These are phyloP conservation scores for Struthio camelus DNA, from an alignment of 2,113 vertebrate genomes.

Conservation along the genomic window DNA sequence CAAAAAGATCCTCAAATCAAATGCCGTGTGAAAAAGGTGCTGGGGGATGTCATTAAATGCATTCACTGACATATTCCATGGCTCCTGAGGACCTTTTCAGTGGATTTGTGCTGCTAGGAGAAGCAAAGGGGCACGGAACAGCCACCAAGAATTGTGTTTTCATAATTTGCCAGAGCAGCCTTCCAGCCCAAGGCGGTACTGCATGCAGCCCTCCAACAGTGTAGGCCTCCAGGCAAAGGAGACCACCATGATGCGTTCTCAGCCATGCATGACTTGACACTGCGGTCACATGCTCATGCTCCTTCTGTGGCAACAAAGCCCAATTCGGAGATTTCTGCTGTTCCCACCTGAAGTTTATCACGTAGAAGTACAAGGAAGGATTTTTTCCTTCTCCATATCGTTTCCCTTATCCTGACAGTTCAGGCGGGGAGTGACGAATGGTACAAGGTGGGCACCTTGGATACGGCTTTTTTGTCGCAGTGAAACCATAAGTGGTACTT, in stretches of 20 bases:
- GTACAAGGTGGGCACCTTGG: not conserved
- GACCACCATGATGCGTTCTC: too few relatives aligned
- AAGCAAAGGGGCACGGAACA: not conserved
- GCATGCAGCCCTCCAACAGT: too few relatives aligned
- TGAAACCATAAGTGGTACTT: not conserved
- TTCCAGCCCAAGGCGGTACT: too few relatives aligned
- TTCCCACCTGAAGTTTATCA: not conserved
- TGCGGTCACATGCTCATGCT: too few relatives aligned
- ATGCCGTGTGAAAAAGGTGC: not conserved
- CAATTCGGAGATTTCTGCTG: not conserved
- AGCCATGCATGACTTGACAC: too few relatives aligned
- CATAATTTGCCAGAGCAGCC: not conserved
- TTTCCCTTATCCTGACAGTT: not conserved
- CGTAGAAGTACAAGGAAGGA: rapidly evolving
- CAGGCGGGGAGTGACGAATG: not conserved
- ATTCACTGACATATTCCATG: rapidly evolving
- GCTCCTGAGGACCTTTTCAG: not conserved
- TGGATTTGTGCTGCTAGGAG: not conserved
- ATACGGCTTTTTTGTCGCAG: not conserved
- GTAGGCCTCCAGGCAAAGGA: not conserved
- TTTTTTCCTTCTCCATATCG: not conserved
- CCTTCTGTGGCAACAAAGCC: too few relatives aligned
- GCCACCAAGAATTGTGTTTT: rapidly evolving
- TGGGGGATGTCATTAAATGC: too few relatives aligned
- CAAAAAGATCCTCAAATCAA: not conserved